A percentile compares a stretch with the other conserved stretches of the same genome.
phyloP scores from a whole-genome alignment of 1,140 invertebrate genomes.

The Dysdera silvatica region DNA sequence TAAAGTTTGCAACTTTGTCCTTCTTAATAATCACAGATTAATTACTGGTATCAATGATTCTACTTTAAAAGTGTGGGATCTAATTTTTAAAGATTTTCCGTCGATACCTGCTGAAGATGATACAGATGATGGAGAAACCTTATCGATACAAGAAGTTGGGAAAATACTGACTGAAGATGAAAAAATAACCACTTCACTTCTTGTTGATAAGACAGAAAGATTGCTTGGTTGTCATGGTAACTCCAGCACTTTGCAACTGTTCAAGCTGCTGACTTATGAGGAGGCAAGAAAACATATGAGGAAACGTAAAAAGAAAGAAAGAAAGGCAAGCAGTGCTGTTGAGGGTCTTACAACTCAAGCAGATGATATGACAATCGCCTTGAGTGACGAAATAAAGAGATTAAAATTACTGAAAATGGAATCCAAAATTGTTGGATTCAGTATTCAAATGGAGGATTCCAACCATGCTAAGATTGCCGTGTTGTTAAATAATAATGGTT shows the following conservation, averaged over 20 bases:
- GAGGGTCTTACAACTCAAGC: no score
- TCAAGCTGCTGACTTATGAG: constrained; percentile 64
- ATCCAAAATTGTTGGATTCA: no score
- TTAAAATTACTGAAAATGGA: no score
- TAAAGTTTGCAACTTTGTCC: constrained; percentile 68
- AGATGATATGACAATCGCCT: no score
- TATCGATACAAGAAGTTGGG: constrained; percentile 53
- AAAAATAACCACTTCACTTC: constrained; percentile 43
- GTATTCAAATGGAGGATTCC: no score
- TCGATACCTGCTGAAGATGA: no score
- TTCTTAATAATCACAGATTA: constrained; percentile 71
- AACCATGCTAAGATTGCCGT: constrained; percentile 42
- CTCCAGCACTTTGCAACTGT: constrained; percentile 74
- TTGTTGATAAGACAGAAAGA: constrained; percentile 50
- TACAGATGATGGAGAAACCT: constrained; percentile 42
- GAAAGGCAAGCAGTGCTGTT: no score
- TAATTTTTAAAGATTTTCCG: constrained; percentile 45
- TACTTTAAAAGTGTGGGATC: constrained; percentile 73
- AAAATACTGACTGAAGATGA: constrained; percentile 63
- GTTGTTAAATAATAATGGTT: constrained; percentile 47
- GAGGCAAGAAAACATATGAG: constrained; percentile 59
- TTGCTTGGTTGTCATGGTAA: constrained; percentile 66
- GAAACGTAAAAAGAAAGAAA: constrained; percentile 68
- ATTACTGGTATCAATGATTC: constrained; percentile 77
- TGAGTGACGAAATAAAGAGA: no score